Evolutionary conservation across 2,113 vertebrate genomes (phyloP).

Genomic region (Elephas maximus): DNA sequence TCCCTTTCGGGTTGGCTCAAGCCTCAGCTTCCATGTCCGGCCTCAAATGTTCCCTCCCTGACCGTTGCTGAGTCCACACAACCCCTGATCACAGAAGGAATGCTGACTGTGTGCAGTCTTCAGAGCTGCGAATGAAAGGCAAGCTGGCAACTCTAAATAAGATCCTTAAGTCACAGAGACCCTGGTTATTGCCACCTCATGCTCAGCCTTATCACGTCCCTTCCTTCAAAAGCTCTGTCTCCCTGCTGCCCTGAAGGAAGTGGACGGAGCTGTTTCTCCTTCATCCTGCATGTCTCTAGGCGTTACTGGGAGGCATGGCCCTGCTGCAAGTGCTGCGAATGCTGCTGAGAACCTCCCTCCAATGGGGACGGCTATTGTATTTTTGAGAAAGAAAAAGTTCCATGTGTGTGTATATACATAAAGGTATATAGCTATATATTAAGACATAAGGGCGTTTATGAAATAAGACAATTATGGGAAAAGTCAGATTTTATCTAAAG

Average conservation of each 20-base stretch:
- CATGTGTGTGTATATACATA: conserved; percentile 18
- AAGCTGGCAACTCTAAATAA: not conserved
- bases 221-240: not conserved
- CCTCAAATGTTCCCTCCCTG: not conserved
- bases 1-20: not conserved
- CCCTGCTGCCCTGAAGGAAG: not conserved
- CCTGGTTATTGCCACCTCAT: conserved; percentile 23
- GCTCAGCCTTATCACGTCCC: conserved; percentile 51
- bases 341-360: conserved; percentile 88
- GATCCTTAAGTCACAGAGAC: not conserved
- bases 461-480: conserved; percentile 25
- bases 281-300: conserved; percentile 83
- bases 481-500: conserved; percentile 66
- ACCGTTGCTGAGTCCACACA: not conserved
- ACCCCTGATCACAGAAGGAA: conserved; percentile 2
- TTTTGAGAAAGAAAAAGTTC: conserved; percentile 75
- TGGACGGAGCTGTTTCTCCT: not conserved
- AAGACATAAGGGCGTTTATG: conserved; percentile 66
- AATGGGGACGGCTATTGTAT: conserved; percentile 75
- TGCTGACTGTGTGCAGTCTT: not conserved
- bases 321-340: conserved; percentile 86
- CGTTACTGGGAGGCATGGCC: conserved; percentile 84
- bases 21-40: not conserved
- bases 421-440: conserved; percentile 74
- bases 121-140: not conserved